Base-by-base conservation (phyloP, 2,113 vertebrate species). In the Pteronura brasiliensis region DNA sequence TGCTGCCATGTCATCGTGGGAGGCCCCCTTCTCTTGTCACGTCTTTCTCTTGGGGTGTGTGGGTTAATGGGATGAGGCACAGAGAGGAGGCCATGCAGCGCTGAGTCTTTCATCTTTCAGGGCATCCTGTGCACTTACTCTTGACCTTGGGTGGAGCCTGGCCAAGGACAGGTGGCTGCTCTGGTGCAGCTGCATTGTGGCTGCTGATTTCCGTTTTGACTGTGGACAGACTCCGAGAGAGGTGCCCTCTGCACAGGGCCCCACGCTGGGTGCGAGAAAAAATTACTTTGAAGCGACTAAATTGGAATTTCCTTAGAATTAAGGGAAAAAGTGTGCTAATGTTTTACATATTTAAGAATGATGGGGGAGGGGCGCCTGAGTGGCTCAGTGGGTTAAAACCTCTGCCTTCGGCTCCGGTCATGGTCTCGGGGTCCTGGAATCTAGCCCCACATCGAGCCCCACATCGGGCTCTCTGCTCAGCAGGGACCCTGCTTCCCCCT, bases 231-330 rank as follows among this genome's bases (percentile, higher is more conserved):
- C 2, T 57, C 44, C 18, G 79, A 85, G 29, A 42, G 1, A 95
- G 86, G 52, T 69, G 59, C 55, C 36, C 59, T 52, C 9, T 59
- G 25, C 82, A 13, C 27, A 95, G 85, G 36, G 12, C 14, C 69
- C 47, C 44, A 34, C 2, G 77, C 57, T 67, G 36, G 39, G 39
- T 77, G 20, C 29, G 67, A 81, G 84, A 61, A 79, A 77, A 82
- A 91, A 39, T 65, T 42, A 87, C 36, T 76, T 88, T 91, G 6
- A 39, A 76, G 47, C 83, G 79, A 71, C 3, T 96, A 85, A 57
- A 69, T 86, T 74, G 67, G 94, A 77, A 96, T 61, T 42, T 85
- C 27, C 79, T 84, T 96, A 72, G 63, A 21, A 77, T 85, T 29
- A 81, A 94, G 34, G 90, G 76, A 88, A 47, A 31, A 42, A 83